Percentiles rank a stretch among this genome's conserved stretches.
Evolutionary conservation across 2,888 invertebrate genomes (phyloP).

Genomic region (Spicauda simplicius): DNA sequence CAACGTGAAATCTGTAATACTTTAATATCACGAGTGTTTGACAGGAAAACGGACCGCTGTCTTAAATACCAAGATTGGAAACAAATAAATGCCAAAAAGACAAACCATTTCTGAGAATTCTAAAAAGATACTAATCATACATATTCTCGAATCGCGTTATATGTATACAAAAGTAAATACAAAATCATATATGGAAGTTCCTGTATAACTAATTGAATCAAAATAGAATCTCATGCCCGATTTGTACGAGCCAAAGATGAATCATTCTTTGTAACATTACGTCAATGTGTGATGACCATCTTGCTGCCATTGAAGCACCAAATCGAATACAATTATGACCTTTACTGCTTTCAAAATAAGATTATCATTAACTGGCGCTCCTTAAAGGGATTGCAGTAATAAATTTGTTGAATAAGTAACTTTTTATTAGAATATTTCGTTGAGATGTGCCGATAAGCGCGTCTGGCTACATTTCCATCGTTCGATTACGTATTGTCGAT

Average conservation of each 20-base stretch:
- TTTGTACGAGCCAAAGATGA: slow-evolving; percentile 72
- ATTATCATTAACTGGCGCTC: slow-evolving; percentile 32
- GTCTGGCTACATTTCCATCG: slow-evolving; percentile 68
- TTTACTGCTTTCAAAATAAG: slow-evolving; percentile 57
- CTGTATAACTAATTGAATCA: slow-evolving; percentile 74
- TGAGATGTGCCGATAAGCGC: slow-evolving; percentile 69
- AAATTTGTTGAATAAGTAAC: slow-evolving; percentile 54
- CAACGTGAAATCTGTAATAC: slow-evolving; percentile 22
- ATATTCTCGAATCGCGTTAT: slow-evolving; percentile 7
- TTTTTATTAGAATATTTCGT: slow-evolving; percentile 75
- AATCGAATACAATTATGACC: slow-evolving; percentile 47
- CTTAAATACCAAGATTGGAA: background rate
- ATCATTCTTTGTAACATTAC: slow-evolving; percentile 72
- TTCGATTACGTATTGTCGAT: slow-evolving; percentile 68
- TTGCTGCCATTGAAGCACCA: slow-evolving; percentile 34
- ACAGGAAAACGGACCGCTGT: background rate
- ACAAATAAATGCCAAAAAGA: background rate
- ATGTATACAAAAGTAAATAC: slow-evolving; percentile 49
- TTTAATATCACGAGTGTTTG: slow-evolving; percentile 1
- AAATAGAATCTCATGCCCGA: slow-evolving; percentile 74
- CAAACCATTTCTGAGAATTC: background rate
- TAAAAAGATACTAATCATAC: slow-evolving; percentile 4
- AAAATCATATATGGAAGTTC: slow-evolving; percentile 63
- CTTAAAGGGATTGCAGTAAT: slow-evolving; percentile 37
- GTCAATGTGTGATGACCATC: slow-evolving; percentile 62